Evolutionary conservation across 2,113 vertebrate genomes (phyloP).

Genomic region (Zapus hudsonius): DNA sequence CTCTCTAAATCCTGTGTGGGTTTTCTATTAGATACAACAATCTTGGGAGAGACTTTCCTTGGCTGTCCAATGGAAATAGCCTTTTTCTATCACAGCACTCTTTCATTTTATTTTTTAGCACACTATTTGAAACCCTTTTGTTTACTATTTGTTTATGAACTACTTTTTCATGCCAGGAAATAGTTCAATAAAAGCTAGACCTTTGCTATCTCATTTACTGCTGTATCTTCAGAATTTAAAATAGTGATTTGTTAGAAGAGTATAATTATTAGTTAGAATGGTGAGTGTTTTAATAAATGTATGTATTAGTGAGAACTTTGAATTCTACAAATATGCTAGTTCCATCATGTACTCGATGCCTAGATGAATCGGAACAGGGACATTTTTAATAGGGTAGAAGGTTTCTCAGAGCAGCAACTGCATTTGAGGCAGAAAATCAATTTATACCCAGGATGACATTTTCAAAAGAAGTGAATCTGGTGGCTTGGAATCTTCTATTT

Average conservation of each 20-base stretch:
- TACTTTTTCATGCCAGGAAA: background rate
- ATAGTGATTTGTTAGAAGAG: conserved; percentile 7
- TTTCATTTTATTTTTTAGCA: conserved; percentile 14
- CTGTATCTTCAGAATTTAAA: background rate
- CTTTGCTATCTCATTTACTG: background rate
- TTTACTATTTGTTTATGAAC: background rate
- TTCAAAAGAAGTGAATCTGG: conserved; percentile 76
- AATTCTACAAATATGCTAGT: conserved; percentile 21
- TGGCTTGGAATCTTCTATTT: conserved; percentile 65
- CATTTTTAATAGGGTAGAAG: conserved; percentile 72
- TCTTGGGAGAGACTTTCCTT: background rate
- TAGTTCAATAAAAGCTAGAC: background rate
- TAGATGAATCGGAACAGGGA: conserved; percentile 1
- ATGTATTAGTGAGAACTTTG: conserved; percentile 36
- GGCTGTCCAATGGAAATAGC: background rate
- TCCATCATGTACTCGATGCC: conserved; percentile 16
- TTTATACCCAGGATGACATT: conserved; percentile 76
- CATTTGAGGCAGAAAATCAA: conserved; percentile 77
- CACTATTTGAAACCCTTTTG: background rate
- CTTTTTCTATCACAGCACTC: background rate
- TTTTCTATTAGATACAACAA: background rate
- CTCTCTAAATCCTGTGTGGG: background rate
- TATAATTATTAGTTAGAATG: conserved; percentile 13
- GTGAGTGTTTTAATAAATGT: conserved; percentile 27
- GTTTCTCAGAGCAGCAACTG: conserved; percentile 59